Conservation (phyloP, 2,797 vertebrate genomes). For the Pangasius mekongensis region DNA sequence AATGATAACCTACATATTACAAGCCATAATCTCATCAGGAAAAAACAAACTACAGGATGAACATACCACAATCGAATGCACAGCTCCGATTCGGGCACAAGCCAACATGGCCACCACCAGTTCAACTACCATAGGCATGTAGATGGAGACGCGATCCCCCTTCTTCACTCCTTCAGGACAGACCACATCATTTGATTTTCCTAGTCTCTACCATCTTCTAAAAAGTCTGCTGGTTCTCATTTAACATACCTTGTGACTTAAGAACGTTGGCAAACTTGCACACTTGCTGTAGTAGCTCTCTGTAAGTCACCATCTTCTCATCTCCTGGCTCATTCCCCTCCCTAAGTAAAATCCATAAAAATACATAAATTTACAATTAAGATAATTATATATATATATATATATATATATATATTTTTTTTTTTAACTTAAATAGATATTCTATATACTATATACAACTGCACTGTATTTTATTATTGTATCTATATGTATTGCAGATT, state of each 20-base stretch:
- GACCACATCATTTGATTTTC: neutral
- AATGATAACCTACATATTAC: neutral
- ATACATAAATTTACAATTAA: neutral
- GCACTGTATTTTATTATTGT: neutral
- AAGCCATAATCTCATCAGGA: neutral
- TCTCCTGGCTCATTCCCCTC: slow-evolving; percentile 95
- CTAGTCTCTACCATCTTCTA: neutral
- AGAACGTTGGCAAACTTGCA: slow-evolving; percentile 94
- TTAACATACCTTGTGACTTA: slow-evolving; percentile 84
- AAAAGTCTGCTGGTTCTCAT: no score
- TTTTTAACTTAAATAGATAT: neutral
- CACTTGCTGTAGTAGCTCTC: slow-evolving; percentile 86
- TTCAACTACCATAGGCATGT: slow-evolving; percentile 98
- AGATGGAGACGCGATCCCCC: slow-evolving; percentile 92
- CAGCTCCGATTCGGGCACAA: slow-evolving; percentile 90
- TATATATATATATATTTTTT: no score
- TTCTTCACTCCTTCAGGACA: slow-evolving; percentile 85
- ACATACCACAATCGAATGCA: slow-evolving; percentile 95
- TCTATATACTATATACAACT: neutral
- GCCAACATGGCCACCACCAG: slow-evolving; percentile 95
- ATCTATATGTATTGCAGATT: neutral
- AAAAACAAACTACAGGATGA: neutral
- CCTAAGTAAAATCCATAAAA: slow-evolving; percentile 69
- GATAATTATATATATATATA: neutral
- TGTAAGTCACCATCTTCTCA: slow-evolving; percentile 85